Percentiles rank a stretch among this genome's conserved stretches.
These are phyloP conservation scores for Poliocrania exsul DNA, from an alignment of 2,797 vertebrate genomes.

Conservation along the genomic window DNA sequence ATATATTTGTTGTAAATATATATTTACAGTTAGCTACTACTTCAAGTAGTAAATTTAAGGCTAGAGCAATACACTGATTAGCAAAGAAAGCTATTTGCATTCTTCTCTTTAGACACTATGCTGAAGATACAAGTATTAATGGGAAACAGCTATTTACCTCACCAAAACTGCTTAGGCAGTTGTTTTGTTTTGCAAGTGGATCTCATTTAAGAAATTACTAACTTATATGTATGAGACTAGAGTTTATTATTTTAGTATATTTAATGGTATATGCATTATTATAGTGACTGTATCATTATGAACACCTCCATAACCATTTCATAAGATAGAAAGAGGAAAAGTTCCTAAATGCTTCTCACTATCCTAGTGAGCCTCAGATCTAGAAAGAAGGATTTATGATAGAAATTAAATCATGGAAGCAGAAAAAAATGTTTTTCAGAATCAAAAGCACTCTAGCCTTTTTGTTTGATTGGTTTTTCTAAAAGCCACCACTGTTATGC, in stretches of 20 bases:
- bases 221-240: neutral
- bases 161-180: neutral
- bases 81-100: neutral
- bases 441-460: neutral
- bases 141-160: neutral
- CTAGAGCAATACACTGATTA: neutral
- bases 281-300: neutral
- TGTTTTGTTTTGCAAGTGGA: neutral
- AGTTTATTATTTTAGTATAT: neutral
- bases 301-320: neutral
- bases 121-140: neutral
- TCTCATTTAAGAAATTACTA: neutral
- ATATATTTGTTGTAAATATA: neutral
- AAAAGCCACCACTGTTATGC: neutral
- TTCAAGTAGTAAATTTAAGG: neutral
- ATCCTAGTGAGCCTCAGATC: neutral
- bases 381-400: neutral
- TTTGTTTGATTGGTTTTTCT: neutral
- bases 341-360: neutral
- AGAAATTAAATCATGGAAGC: neutral
- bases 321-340: neutral
- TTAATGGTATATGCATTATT: neutral
- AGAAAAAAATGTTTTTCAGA: neutral
- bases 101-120: neutral
- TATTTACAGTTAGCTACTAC: neutral